Evolutionary conservation across 2,888 invertebrate species (phyloP), one percentile per base, ranked within the genome.

Genomic region (Antitype chi): DNA sequence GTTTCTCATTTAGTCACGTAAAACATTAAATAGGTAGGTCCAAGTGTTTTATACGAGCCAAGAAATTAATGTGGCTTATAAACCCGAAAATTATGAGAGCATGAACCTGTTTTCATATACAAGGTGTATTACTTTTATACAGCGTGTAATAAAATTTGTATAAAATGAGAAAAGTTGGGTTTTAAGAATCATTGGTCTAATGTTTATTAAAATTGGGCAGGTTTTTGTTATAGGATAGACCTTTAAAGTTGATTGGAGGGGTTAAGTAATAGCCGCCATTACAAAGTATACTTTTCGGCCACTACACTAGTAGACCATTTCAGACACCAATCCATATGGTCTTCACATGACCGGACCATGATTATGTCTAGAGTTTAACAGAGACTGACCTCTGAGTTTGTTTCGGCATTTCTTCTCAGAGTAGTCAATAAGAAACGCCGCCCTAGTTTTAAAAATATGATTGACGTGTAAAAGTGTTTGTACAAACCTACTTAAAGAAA

Each of bases 1-100:
- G 64, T 82, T 81, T 81, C 85, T 80, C 69, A 81, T 82, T 85
- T 70, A 66, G 82, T 71, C 85, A 76, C 82, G 85, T 82, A 85
- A 71, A 76, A 72, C 71, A 76, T 85, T 76, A 73, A 80, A 84
- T 84, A 62, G 67, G 66, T 52, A 80, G 49, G 63, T 82, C 62
- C 85, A 64, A 76, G 68, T 82, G 74, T 84, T 73, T 81, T 85
- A 80, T 80, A 80, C 28, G 74, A 43, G 32, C 68, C 55, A 52
- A 60, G 85, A 81, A 80, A 85, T 81, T 85, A 81, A 84, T 66
- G 85, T 60, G 74, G 53, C 81, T 74, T 80, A 74, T 71, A 81
- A 84, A 84, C 74, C 85, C 68, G 64, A 81, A 81, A 81, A 80
- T 84, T 84, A 84, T 70, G 81, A 69, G 74, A 80, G 69, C 81